Conservation (phyloP, 2,113 vertebrate species). For the Geococcyx californianus region DNA sequence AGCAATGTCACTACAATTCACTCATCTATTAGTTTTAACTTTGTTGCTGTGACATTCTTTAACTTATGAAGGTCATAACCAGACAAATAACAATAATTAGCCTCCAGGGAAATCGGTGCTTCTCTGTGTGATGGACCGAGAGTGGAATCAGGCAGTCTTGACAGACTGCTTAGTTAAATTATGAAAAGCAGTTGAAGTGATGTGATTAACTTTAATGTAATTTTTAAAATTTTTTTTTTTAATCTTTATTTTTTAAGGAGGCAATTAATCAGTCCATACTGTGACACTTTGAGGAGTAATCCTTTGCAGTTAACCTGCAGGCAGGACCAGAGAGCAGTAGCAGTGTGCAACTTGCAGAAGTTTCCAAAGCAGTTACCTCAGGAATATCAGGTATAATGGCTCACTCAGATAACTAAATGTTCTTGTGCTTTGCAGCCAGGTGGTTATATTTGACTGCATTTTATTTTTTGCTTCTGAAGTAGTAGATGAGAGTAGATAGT, state of each 20-base stretch:
- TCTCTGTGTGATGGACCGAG: background rate
- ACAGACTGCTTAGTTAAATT: background rate
- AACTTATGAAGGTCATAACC: background rate
- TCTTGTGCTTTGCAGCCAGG: background rate
- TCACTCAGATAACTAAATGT: background rate
- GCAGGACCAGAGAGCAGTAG: constrained; percentile 96
- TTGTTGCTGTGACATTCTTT: background rate
- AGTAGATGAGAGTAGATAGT: background rate
- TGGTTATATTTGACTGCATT: background rate
- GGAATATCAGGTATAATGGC: constrained; percentile 89
- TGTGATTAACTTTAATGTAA: background rate
- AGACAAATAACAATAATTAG: background rate
- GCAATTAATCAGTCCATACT: constrained; percentile 84
- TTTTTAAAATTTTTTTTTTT: background rate
- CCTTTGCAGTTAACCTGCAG: constrained; percentile 94
- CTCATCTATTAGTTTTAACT: too few relatives aligned
- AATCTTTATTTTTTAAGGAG: constrained; percentile 63
- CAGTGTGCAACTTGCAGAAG: constrained; percentile 95
- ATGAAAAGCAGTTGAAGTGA: background rate
- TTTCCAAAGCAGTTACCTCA: constrained; percentile 84
- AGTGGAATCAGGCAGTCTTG: background rate
- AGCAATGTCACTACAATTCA: too few relatives aligned
- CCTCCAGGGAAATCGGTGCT: background rate
- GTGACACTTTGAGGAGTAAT: constrained; percentile 87
- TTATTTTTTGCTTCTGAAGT: background rate